These are phyloP conservation scores for Timandra comae DNA, from an alignment of 2,888 invertebrate species.

Conservation along the genomic window DNA sequence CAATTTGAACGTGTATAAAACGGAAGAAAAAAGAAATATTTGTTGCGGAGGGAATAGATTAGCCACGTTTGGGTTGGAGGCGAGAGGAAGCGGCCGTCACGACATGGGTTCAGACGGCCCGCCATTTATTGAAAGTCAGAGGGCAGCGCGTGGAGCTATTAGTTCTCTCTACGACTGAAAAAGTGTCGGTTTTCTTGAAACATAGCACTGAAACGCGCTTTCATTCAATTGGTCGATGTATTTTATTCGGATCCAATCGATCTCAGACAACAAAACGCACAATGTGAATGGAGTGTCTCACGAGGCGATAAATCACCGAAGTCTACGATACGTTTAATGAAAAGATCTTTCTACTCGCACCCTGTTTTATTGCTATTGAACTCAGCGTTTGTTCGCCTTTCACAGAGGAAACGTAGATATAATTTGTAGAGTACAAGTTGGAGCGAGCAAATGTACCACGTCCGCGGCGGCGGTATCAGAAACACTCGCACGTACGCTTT, in stretches of 20 bases:
- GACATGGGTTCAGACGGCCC: constrained; percentile 31
- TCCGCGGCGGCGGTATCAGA: constrained; percentile 9
- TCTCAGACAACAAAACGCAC: constrained; percentile 70
- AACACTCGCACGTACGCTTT: constrained; percentile 22
- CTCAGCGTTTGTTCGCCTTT: constrained; percentile 33
- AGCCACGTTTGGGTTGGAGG: constrained; percentile 35
- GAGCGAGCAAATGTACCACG: constrained; percentile 24
- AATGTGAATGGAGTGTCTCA: constrained; percentile 64
- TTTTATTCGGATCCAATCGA: constrained; percentile 72
- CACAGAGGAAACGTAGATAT: constrained; percentile 21
- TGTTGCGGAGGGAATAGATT: constrained; percentile 45
- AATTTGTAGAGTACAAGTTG: constrained; percentile 16
- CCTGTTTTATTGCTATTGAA: constrained; percentile 54
- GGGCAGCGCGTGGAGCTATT: constrained; percentile 66
- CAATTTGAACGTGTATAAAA: constrained; percentile 17
- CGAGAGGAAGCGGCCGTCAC: constrained; percentile 15
- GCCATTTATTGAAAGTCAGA: constrained; percentile 67
- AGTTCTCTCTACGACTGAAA: constrained; percentile 62
- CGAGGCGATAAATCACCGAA: constrained; percentile 65
- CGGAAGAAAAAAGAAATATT: constrained; percentile 25
- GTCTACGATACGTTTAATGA: constrained; percentile 69
- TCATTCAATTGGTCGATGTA: constrained; percentile 67
- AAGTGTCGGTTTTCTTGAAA: constrained; percentile 68
- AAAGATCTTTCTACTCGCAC: constrained; percentile 55
- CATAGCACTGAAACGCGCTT: constrained; percentile 59